Conservation (phyloP, 1,140 invertebrate species). For the Drosophila aff. region DNA sequence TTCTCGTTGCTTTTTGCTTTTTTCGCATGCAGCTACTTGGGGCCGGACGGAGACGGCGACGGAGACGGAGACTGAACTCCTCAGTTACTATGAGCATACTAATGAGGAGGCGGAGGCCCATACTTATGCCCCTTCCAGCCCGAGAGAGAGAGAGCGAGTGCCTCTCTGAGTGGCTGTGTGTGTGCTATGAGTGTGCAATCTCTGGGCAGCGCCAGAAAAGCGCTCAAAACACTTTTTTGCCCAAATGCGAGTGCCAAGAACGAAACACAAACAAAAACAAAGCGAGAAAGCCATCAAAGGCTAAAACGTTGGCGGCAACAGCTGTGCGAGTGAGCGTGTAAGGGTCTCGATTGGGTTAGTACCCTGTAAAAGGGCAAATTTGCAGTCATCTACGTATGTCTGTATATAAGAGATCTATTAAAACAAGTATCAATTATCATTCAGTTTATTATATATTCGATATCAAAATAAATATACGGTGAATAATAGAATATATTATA, state of each 20-base stretch:
- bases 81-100: conserved; percentile 75
- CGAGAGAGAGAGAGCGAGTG: conserved; percentile 13
- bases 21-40: conserved; percentile 21
- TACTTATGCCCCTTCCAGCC: neutral
- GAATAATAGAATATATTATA: too few species aligned
- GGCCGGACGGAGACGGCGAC: conserved; percentile 3
- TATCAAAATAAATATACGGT: too few species aligned
- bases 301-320: conserved; percentile 2
- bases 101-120: conserved; percentile 68
- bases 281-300: conserved; percentile 25
- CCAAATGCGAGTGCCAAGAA: conserved; percentile 25
- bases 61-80: conserved; percentile 60
- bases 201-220: conserved; percentile 25
- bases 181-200: conserved; percentile 47
- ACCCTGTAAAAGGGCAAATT: neutral
- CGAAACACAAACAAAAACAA: conserved; percentile 14
- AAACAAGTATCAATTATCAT: neutral
- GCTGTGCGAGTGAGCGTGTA: neutral
- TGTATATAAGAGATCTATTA: neutral
- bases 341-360: neutral
- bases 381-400: too few species aligned
- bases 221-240: conserved; percentile 39
- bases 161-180: conserved; percentile 14
- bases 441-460: too few species aligned
- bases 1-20: conserved; percentile 21